Percentiles rank a stretch among this genome's conserved stretches.
Conservation (phyloP, 2,888 invertebrate genomes). For the Scotopteryx bipunctaria region DNA sequence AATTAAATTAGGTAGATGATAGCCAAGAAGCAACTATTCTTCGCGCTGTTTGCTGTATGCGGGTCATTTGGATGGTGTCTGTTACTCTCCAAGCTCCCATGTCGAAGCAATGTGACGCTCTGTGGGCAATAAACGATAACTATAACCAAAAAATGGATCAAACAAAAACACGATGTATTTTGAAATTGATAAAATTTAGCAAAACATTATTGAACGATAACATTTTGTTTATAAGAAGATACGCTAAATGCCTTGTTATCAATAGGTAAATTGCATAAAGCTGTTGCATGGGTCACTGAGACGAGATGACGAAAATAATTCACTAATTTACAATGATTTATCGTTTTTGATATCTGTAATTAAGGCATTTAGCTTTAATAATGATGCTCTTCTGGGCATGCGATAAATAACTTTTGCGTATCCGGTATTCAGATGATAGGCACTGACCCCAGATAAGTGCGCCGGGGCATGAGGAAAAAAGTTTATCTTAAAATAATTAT, state of each 20-base stretch:
- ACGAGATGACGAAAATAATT: neutral
- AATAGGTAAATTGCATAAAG: conserved; percentile 4
- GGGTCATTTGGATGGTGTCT: conserved; percentile 70
- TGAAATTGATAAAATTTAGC: neutral
- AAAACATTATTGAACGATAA: neutral
- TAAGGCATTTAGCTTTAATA: neutral
- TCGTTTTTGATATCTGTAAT: neutral
- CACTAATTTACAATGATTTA: neutral
- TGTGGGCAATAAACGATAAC: conserved; percentile 39
- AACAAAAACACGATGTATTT: conserved; percentile 4
- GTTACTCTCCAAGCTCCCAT: conserved; percentile 62
- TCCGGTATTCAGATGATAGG: neutral
- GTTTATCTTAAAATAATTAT: no score
- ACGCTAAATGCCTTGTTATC: conserved; percentile 18
- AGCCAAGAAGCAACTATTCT: conserved; percentile 68
- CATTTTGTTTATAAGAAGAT: conserved; percentile 16
- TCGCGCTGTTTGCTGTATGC: conserved; percentile 60
- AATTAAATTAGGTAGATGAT: conserved; percentile 18
- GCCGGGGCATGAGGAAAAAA: neutral
- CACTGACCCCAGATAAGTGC: neutral
- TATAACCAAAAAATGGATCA: neutral
- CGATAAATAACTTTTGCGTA: neutral
- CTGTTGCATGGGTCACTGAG: neutral
- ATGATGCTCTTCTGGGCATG: neutral
- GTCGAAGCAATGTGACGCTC: conserved; percentile 77